Conservation (phyloP, 2,888 invertebrate species). For the Eupithecia subfuscata region DNA sequence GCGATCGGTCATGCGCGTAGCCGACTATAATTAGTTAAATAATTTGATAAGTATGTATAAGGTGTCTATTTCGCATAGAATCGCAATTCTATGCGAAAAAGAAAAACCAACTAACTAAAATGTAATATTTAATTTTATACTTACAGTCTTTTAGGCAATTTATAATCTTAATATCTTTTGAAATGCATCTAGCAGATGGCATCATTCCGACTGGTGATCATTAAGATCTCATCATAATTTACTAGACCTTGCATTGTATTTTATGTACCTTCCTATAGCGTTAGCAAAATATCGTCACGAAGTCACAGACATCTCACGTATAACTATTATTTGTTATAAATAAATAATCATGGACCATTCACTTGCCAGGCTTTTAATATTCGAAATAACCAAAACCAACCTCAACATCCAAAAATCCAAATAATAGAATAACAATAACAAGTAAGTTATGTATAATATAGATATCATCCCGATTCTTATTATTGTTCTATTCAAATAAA, state of each 20-base stretch:
- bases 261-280: neutral
- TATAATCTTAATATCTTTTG: neutral
- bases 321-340: neutral
- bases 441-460: no score
- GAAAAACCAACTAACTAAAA: no score
- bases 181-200: conserved; percentile 5
- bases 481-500: no score
- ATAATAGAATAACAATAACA: no score
- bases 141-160: conserved; percentile 1
- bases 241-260: conserved; percentile 7
- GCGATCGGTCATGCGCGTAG: no score
- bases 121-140: neutral
- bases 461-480: no score
- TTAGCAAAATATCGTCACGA: neutral
- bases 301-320: neutral
- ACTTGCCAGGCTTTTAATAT: neutral
- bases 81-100: no score
- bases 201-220: neutral
- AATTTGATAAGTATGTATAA: no score
- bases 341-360: neutral
- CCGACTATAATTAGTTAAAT: no score
- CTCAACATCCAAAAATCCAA: no score
- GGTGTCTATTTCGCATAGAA: no score
- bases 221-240: conserved; percentile 12
- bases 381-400: neutral